Conservation (phyloP, 2,888 invertebrate genomes). For the Netelia virgata region DNA sequence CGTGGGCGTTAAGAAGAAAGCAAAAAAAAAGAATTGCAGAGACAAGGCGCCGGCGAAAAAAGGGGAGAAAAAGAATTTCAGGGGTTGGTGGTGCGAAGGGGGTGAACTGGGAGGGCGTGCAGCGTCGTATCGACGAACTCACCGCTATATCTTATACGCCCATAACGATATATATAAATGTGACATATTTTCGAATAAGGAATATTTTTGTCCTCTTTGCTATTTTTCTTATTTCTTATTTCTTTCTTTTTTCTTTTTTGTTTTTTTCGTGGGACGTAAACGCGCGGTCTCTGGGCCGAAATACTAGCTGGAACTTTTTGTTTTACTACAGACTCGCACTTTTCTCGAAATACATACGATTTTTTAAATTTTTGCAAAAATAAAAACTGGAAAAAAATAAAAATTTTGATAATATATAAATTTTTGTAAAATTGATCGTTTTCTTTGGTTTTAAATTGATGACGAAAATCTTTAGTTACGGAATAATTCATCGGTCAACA, state of each 20-base stretch:
- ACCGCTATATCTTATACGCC: conserved; percentile 68
- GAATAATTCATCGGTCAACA: too few species aligned
- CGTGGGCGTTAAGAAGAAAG: conserved; percentile 51
- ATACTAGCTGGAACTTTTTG: conserved; percentile 24
- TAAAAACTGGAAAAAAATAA: too few species aligned
- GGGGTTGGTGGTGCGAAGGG: conserved; percentile 40
- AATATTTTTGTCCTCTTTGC: conserved; percentile 42
- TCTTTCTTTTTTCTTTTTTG: not conserved
- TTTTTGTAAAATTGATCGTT: too few species aligned
- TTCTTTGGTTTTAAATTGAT: too few species aligned
- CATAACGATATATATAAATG: conserved; percentile 80
- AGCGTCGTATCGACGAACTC: conserved; percentile 73
- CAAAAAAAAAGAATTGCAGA: conserved; percentile 68
- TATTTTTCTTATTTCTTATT: conserved; percentile 70
- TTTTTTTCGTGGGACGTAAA: too few species aligned
- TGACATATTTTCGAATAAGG: conserved; percentile 77
- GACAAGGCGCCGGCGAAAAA: conserved; percentile 57
- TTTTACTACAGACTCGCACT: not conserved
- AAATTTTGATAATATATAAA: too few species aligned
- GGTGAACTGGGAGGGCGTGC: conserved; percentile 71
- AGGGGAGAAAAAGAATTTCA: conserved; percentile 56
- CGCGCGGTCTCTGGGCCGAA: conserved; percentile 61
- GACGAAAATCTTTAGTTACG: too few species aligned
- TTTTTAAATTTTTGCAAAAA: too few species aligned
- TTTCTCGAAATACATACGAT: too few species aligned